Conservation (phyloP, 2,888 invertebrate genomes). For the Microdon myrmicae region DNA sequence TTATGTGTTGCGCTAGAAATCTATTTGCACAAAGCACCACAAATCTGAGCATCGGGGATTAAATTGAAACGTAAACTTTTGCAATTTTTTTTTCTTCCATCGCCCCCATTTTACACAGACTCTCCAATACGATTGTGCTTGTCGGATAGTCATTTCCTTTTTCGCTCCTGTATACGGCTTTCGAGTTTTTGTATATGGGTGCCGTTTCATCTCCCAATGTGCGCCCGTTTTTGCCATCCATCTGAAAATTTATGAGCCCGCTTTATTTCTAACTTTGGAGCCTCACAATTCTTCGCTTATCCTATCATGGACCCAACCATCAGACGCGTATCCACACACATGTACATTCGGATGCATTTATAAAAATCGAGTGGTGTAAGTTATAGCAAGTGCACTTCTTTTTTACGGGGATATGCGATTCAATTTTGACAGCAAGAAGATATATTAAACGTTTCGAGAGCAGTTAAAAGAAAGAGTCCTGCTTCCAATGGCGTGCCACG, state of each 20-base stretch:
- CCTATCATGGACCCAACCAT: slow-evolving; percentile 23
- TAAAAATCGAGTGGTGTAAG: slow-evolving; percentile 16
- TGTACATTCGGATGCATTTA: background rate
- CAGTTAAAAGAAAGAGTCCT: slow-evolving; percentile 42
- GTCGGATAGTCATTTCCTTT: slow-evolving; percentile 1
- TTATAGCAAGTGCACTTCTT: slow-evolving; percentile 34
- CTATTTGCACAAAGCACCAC: slow-evolving; percentile 64
- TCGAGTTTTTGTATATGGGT: slow-evolving; percentile 6
- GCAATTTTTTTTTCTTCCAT: slow-evolving; percentile 53
- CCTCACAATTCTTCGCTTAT: slow-evolving; percentile 53
- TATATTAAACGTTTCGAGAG: slow-evolving; percentile 63
- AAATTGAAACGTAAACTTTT: slow-evolving; percentile 60
- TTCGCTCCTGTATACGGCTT: background rate
- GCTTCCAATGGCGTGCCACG: too few species aligned
- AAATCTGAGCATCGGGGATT: slow-evolving; percentile 64
- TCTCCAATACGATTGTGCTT: slow-evolving; percentile 9
- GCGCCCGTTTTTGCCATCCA: slow-evolving; percentile 54
- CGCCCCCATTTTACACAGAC: background rate
- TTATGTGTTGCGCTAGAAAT: slow-evolving; percentile 64
- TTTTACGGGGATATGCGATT: slow-evolving; percentile 55
- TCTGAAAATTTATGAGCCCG: slow-evolving; percentile 66
- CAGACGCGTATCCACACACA: slow-evolving; percentile 6
- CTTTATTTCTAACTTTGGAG: slow-evolving; percentile 63
- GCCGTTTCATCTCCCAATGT: slow-evolving; percentile 19
- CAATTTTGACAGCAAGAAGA: slow-evolving; percentile 66